A percentile compares a stretch with the other conserved stretches of the same genome.
These are phyloP conservation scores for Eupithecia dodoneata DNA, from an alignment of 2,888 invertebrate genomes.

Conservation along the genomic window DNA sequence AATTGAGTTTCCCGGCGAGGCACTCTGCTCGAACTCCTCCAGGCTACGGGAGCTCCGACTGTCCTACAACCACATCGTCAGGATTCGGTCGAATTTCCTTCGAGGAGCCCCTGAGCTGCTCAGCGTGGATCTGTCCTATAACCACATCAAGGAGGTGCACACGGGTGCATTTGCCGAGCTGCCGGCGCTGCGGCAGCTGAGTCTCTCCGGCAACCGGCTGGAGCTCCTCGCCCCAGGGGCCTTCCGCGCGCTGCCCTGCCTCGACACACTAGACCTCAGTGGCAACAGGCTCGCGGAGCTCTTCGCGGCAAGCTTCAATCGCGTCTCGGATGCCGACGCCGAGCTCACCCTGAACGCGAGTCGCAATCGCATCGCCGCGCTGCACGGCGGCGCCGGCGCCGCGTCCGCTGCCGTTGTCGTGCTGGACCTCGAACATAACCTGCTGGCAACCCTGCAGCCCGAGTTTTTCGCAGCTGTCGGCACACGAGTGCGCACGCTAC, in stretches of 20 bases:
- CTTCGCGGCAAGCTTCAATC: conserved; percentile 85
- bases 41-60: conserved; percentile 90
- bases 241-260: conserved; percentile 87
- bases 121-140: conserved; percentile 89
- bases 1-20: conserved; percentile 86
- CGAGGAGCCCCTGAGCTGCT: conserved; percentile 86
- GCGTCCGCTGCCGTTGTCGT: conserved; percentile 80
- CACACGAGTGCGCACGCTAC: conserved; percentile 55
- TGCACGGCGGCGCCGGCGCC: conserved; percentile 57
- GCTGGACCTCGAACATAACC: conserved; percentile 87
- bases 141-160: conserved; percentile 86
- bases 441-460: conserved; percentile 82
- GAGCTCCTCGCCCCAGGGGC: conserved; percentile 87
- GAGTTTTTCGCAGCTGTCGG: conserved; percentile 80
- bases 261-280: conserved; percentile 89
- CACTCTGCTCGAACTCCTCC: conserved; percentile 73
- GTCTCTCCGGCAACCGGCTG: conserved; percentile 90
- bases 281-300: conserved; percentile 87
- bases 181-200: conserved; percentile 88
- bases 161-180: conserved; percentile 88
- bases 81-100: conserved; percentile 87
- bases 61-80: conserved; percentile 89
- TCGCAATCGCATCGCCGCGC: conserved; percentile 82
- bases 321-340: conserved; percentile 84
- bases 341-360: conserved; percentile 89